Percentiles rank a stretch among this genome's conserved stretches.
phyloP scores from a whole-genome alignment of 2,797 vertebrate species.

The Lepilemur septentrionalis region DNA sequence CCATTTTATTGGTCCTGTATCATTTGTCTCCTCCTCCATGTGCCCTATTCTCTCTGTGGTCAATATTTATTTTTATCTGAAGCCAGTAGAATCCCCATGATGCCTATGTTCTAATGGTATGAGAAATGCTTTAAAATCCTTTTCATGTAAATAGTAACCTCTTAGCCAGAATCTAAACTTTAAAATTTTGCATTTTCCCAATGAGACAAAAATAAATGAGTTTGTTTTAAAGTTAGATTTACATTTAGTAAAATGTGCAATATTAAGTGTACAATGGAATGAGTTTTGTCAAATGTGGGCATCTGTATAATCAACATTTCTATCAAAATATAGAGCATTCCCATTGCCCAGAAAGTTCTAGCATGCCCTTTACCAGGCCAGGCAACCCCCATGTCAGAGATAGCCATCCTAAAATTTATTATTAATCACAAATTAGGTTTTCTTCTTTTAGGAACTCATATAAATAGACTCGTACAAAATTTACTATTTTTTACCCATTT shows the following conservation, averaged over 20 bases:
- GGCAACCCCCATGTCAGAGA: neutral
- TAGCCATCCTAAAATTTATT: neutral
- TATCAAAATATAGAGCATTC: neutral
- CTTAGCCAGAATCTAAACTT: neutral
- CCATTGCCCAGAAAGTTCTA: neutral
- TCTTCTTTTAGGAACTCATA: neutral
- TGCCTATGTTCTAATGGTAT: neutral
- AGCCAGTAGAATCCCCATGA: neutral
- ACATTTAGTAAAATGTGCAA: neutral
- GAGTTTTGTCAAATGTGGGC: neutral
- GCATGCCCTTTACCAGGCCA: neutral
- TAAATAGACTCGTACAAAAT: neutral
- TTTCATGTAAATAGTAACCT: neutral
- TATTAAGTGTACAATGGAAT: neutral
- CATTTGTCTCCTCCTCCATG: neutral
- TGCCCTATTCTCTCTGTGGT: neutral
- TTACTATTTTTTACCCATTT: neutral
- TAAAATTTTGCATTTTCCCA: neutral
- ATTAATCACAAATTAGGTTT: neutral
- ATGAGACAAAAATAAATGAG: neutral
- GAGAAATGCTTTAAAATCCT: neutral
- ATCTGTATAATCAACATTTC: neutral
- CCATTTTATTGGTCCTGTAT: neutral
- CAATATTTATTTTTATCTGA: neutral
- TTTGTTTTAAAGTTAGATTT: neutral